A percentile compares a stretch with the other conserved stretches of the same genome.
Evolutionary conservation across 2,888 invertebrate genomes (phyloP).

Genomic region (Oconnorella tubifera): DNA sequence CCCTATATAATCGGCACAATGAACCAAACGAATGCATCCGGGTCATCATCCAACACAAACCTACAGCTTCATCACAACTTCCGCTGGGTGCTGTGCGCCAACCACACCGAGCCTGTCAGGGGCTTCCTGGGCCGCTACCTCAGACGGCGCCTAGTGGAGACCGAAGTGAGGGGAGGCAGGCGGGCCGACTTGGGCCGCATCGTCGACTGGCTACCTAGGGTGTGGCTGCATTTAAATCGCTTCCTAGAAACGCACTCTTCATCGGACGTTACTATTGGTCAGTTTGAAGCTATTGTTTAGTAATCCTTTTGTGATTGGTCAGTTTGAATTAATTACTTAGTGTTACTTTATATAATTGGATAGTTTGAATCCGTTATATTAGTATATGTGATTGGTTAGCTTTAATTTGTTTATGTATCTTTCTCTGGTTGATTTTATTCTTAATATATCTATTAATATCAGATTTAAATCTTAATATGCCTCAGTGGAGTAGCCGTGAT

Average conservation of each 20-base stretch:
- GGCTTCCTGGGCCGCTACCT: conserved; percentile 84
- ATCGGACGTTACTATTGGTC: conserved; percentile 92
- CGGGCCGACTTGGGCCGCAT: conserved; percentile 57
- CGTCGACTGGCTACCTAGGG: conserved; percentile 89
- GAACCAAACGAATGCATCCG: conserved; percentile 52
- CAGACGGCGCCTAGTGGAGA: conserved; percentile 71
- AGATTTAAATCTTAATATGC: too few species aligned
- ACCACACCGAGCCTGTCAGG: conserved; percentile 97
- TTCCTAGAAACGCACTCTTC: conserved; percentile 93
- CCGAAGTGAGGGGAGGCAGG: conserved; percentile 63
- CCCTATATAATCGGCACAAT: conserved; percentile 81
- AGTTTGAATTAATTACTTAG: too few species aligned
- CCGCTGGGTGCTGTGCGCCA: conserved; percentile 80
- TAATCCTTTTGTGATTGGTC: too few species aligned
- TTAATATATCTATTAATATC: too few species aligned
- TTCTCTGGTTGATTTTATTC: too few species aligned
- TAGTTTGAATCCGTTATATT: too few species aligned
- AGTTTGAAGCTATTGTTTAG: too few species aligned
- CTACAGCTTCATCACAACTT: conserved; percentile 93
- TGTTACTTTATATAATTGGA: too few species aligned
- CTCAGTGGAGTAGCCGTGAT: too few species aligned
- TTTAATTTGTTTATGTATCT: too few species aligned
- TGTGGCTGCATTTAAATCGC: conserved; percentile 91
- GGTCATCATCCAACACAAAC: conserved; percentile 67
- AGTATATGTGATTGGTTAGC: too few species aligned